A percentile compares a stretch with the other conserved stretches of the same genome.
Evolutionary conservation across 2,888 invertebrate genomes (phyloP).

Genomic region (Rhingia rostrata): DNA sequence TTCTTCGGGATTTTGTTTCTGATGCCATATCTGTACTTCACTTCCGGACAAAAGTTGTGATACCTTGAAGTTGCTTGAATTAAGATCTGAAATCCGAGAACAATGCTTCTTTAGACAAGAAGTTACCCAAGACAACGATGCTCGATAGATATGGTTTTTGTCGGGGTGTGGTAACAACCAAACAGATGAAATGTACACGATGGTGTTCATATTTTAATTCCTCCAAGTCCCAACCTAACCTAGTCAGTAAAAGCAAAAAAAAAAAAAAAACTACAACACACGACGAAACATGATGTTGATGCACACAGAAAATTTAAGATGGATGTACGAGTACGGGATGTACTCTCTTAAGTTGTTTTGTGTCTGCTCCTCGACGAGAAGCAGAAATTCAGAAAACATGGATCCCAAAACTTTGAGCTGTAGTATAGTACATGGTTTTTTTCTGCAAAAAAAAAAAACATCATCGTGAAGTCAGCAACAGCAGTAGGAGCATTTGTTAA

Average conservation of each 20-base stretch:
- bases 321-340: slow-evolving; percentile 41
- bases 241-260: background rate
- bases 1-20: slow-evolving; percentile 3
- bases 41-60: slow-evolving; percentile 45
- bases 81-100: slow-evolving; percentile 36
- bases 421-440: slow-evolving; percentile 35
- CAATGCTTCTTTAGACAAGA: slow-evolving; percentile 46
- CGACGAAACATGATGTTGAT: slow-evolving; percentile 56
- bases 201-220: slow-evolving; percentile 59
- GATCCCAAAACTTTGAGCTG: slow-evolving; percentile 61
- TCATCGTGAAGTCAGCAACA: slow-evolving; percentile 61
- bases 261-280: slow-evolving; percentile 30
- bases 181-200: slow-evolving; percentile 50
- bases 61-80: slow-evolving; percentile 54
- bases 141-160: slow-evolving; percentile 6
- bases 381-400: slow-evolving; percentile 60
- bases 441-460: slow-evolving; percentile 29
- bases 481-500: slow-evolving; percentile 66
- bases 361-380: slow-evolving; percentile 52
- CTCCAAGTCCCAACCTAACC: slow-evolving; percentile 12
- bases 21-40: slow-evolving; percentile 21
- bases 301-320: slow-evolving; percentile 61
- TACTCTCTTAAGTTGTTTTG: slow-evolving; percentile 49
- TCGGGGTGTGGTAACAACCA: slow-evolving; percentile 26
- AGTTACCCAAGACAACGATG: slow-evolving; percentile 49